Base-by-base conservation (phyloP, 1,140 invertebrate genomes). In the Latrodectus geometricus region DNA sequence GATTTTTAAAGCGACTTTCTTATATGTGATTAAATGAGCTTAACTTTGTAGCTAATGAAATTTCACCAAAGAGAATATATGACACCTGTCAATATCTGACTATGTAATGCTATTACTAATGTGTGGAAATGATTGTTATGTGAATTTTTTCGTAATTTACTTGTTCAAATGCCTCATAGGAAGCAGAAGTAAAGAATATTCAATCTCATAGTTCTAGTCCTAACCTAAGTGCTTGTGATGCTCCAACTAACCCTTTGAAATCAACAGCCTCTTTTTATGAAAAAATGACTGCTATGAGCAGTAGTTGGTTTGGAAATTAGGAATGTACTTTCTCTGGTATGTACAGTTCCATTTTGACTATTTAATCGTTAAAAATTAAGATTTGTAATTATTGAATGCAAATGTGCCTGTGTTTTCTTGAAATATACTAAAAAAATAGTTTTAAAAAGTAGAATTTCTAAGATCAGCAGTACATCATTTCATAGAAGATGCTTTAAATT, bases 201-300 rank as follows among this genome's bases (percentile, higher is more conserved):
- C 20, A 48, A 9, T 73, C 78, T 14, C 87, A 74, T 84, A 84
- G 68, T 48, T 88, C 87, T 54, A 88, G 87, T 49, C 87, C 87
- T 84, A 88, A 88, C 69, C 54, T 88, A 52, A 35, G 21, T 78
- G 65, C 65, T 69, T 17, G 48, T 68, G 65, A 74, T 35, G 50
- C 20, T n/a, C 74, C 50, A 56, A 68, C 69, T 52, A 81, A 75
- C 50, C 21, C 70, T 20, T 23, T 81, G 66, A 88, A 88, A 75
- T 84, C 87, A 52, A 65, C 87, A 21, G 21, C 87, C 65, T 88
- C 87, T 0, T 84, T 88, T 74, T 88, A 88, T 68, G 87, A 88
- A 14, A 66, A 74, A 56, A 76, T 88, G n/a, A 88, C 87, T 72
- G 87, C 87, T 8, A 88, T 88, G 87, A 84, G 87, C 21, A 84